Conservation (phyloP, 2,888 invertebrate species). For the Mallateleia sp. region DNA sequence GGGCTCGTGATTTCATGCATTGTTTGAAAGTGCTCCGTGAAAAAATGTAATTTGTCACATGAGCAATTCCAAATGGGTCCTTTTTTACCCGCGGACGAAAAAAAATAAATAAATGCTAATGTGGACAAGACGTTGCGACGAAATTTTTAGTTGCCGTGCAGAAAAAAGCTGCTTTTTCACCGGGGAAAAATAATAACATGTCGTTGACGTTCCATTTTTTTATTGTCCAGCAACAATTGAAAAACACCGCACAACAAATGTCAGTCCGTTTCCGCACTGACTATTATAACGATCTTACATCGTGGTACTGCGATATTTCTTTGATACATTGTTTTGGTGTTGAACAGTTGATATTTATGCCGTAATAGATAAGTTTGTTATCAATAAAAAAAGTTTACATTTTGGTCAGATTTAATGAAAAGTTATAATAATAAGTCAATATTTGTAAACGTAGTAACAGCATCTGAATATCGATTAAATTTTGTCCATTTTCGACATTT, state of each 20-base stretch:
- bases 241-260: conserved; percentile 43
- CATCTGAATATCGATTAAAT: no score
- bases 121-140: conserved; percentile 41
- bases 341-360: conserved; percentile 13
- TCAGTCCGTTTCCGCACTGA: conserved; percentile 26
- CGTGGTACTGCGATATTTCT: conserved; percentile 23
- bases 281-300: conserved; percentile 42
- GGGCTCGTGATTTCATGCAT: conserved; percentile 55
- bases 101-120: conserved; percentile 55
- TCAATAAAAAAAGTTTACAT: no score
- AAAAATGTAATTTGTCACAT: conserved; percentile 68
- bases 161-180: conserved; percentile 29
- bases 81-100: conserved; percentile 9
- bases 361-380: no score
- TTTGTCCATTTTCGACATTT: no score
- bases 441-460: no score
- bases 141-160: conserved; percentile 49
- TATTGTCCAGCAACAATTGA: conserved; percentile 35
- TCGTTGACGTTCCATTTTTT: conserved; percentile 47
- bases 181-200: conserved; percentile 38
- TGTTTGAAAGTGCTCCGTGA: conserved; percentile 48
- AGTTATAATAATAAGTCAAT: no score
- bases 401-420: no score
- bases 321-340: background rate
- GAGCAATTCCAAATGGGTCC: conserved; percentile 38